Conservation (phyloP, 2,888 invertebrate genomes). For the Thyatira batis region DNA sequence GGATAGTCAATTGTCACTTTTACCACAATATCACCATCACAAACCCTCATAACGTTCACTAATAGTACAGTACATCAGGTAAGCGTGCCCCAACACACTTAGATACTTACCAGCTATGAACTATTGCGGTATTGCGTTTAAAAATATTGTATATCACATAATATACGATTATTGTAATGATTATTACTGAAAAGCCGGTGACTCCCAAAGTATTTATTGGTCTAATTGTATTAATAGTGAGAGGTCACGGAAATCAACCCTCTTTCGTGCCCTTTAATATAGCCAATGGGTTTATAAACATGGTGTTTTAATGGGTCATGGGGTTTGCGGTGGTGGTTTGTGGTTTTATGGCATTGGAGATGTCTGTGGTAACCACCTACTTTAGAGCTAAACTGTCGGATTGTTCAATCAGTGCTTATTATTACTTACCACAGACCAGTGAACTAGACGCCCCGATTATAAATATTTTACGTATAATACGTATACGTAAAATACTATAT, state of each 20-base stretch:
- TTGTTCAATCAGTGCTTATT: no score
- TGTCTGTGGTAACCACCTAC: no score
- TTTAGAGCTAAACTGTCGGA: no score
- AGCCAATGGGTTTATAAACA: constrained; percentile 42
- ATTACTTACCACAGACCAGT: no score
- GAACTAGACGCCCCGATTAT: no score
- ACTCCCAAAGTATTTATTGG: constrained; percentile 72
- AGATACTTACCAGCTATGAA: constrained; percentile 35
- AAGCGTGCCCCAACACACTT: constrained; percentile 51
- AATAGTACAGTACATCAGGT: constrained; percentile 1
- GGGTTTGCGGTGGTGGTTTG: constrained; percentile 16
- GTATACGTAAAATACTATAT: no score
- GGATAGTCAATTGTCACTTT: no score
- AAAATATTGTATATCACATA: constrained; percentile 76
- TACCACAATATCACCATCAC: not conserved
- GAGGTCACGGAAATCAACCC: constrained; percentile 60
- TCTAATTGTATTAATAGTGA: constrained; percentile 73
- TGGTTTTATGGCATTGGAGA: not conserved
- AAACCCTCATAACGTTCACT: not conserved
- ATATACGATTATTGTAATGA: constrained; percentile 73
- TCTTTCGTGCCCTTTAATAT: constrained; percentile 13
- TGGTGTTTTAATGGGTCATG: constrained; percentile 36
- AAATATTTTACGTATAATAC: no score
- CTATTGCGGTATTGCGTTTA: constrained; percentile 63
- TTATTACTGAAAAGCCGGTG: constrained; percentile 53